A percentile compares a stretch with the other conserved stretches of the same genome.
Evolutionary conservation across 2,888 invertebrate species (phyloP).

Genomic region (Callinectes sapidus): DNA sequence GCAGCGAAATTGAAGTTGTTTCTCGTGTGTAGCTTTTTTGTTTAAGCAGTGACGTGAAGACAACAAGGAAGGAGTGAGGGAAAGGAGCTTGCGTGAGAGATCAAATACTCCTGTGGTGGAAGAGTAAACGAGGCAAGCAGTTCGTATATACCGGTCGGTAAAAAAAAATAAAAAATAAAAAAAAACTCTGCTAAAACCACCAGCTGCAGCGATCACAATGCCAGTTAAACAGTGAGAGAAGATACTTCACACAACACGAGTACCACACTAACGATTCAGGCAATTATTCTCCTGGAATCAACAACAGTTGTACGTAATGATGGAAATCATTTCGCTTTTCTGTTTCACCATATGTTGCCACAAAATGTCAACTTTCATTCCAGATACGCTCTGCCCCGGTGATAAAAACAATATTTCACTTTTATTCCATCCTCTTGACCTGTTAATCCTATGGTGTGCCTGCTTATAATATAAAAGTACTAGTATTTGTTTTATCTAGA

Average conservation of each 20-base stretch:
- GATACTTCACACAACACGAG: background rate
- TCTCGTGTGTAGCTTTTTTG: conserved; percentile 4
- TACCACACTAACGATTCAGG: background rate
- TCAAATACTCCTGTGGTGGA: background rate
- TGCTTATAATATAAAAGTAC: background rate
- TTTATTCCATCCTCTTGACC: background rate
- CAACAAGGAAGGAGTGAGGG: background rate
- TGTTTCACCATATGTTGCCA: background rate
- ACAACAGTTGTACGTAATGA: background rate
- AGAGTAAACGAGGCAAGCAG: background rate
- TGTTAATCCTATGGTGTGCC: background rate
- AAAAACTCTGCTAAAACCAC: background rate
- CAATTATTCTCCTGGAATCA: background rate
- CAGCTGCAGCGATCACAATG: background rate
- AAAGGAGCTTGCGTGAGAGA: background rate
- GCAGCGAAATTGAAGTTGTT: conserved; percentile 13
- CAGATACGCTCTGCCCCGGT: background rate
- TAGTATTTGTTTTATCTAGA: background rate
- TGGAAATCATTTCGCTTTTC: background rate
- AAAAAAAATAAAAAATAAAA: too few species aligned
- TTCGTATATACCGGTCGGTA: background rate
- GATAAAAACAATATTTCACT: background rate
- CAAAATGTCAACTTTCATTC: background rate
- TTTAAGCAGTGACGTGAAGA: background rate
- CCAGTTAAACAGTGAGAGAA: background rate